A percentile compares a stretch with the other conserved stretches of the same genome.
phyloP scores from a whole-genome alignment of 2,113 vertebrate species.

The Tachuris rubrigastra region DNA sequence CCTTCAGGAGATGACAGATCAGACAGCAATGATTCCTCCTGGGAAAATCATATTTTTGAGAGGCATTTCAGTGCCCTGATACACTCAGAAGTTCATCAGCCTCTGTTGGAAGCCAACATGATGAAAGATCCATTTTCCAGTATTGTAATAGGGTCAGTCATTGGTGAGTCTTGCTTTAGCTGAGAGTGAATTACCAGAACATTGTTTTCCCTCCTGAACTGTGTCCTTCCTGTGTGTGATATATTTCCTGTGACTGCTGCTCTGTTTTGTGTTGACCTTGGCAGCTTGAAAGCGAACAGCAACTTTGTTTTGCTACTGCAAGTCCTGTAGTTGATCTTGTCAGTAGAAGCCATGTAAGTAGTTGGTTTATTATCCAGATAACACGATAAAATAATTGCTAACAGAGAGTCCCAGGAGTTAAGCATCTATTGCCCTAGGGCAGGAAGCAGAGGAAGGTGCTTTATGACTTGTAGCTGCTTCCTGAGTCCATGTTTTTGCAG shows the following conservation, averaged over 20 bases:
- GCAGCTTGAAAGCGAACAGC: background rate
- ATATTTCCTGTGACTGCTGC: background rate
- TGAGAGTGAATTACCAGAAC: background rate
- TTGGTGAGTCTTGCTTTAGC: background rate
- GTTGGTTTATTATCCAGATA: slow-evolving; percentile 16
- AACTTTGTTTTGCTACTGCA: background rate
- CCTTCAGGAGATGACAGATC: background rate
- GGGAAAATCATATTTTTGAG: background rate
- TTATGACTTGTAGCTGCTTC: background rate
- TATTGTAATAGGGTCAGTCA: background rate
- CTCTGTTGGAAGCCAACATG: background rate
- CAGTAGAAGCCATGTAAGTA: background rate
- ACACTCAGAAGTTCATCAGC: background rate
- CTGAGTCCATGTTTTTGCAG: background rate
- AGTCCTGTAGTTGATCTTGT: background rate
- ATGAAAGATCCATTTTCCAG: background rate
- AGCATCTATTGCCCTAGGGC: background rate
- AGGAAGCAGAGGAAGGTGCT: background rate
- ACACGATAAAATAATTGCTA: background rate
- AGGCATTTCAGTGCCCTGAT: background rate
- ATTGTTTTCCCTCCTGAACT: background rate
- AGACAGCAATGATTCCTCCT: background rate
- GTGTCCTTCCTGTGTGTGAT: background rate
- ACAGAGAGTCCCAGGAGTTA: background rate
- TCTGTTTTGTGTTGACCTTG: background rate